phyloP scores from a whole-genome alignment of 2,797 vertebrate species.

The Hyperoplus immaculatus region DNA sequence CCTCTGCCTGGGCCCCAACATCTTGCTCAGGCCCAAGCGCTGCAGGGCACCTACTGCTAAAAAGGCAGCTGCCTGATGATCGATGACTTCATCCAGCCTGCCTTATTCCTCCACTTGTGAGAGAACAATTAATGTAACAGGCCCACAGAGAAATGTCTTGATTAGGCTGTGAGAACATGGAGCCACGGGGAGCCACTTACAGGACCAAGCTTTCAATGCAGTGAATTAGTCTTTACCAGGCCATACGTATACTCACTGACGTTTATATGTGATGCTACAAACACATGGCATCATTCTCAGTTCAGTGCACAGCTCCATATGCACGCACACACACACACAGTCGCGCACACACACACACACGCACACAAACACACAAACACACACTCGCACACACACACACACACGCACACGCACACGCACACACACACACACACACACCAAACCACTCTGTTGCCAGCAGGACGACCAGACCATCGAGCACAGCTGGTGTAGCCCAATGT shows the following conservation, averaged over 20 bases:
- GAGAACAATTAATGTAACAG: conserved; percentile 88
- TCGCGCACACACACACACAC: neutral
- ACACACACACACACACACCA: conserved; percentile 10
- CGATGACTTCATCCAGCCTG: conserved; percentile 86
- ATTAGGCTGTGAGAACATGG: conserved; percentile 85
- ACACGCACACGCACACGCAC: conserved; percentile 3
- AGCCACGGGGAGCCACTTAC: conserved; percentile 86
- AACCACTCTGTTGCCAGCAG: conserved; percentile 56
- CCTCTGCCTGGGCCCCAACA: conserved; percentile 34
- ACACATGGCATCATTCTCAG: conserved; percentile 59
- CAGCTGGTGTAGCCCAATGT: conserved; percentile 73
- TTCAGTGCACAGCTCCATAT: conserved; percentile 36
- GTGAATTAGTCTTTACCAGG: conserved; percentile 73
- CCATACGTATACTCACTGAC: conserved; percentile 57
- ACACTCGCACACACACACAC: conserved; percentile 19
- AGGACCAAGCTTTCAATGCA: conserved; percentile 80
- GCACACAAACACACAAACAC: conserved; percentile 16
- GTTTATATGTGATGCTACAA: conserved; percentile 55
- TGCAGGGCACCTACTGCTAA: conserved; percentile 81
- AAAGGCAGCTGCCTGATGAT: conserved; percentile 84
- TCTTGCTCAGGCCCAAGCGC: conserved; percentile 44
- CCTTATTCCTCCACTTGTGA: conserved; percentile 87
- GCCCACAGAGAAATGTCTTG: conserved; percentile 83
- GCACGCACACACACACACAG: neutral
- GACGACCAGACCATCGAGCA: conserved; percentile 62